Conservation (phyloP, 2,888 invertebrate genomes). For the Pimpla rufipes region DNA sequence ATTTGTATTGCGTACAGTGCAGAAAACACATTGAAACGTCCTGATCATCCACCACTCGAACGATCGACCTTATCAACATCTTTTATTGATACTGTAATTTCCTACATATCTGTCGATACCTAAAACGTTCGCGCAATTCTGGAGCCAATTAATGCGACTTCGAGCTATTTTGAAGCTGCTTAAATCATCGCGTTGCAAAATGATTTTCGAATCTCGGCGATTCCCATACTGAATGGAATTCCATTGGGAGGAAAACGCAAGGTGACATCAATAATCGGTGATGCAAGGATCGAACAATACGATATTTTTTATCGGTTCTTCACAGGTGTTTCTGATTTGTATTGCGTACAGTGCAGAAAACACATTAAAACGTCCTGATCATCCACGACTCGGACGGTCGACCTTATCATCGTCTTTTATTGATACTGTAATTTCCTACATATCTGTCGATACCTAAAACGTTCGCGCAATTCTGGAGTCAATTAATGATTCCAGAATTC, state of each 20-base stretch:
- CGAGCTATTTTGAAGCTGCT: not conserved
- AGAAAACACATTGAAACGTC: conserved; percentile 22
- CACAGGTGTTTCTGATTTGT: not conserved
- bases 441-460: not conserved
- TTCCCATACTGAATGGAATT: not conserved
- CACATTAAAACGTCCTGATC: conserved; percentile 6
- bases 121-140: not conserved
- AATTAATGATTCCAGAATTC: not conserved
- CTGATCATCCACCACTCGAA: not conserved
- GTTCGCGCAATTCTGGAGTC: not conserved
- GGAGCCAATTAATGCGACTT: not conserved
- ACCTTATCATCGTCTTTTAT: not conserved
- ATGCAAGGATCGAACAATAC: not conserved
- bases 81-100: not conserved
- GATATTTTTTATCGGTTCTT: not conserved
- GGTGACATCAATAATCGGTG: not conserved
- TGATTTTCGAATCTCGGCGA: not conserved
- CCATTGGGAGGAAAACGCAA: not conserved
- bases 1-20: no score
- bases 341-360: no score
- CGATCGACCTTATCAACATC: not conserved
- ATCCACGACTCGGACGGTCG: not conserved
- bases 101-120: not conserved
- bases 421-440: not conserved
- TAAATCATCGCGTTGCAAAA: not conserved